A percentile compares a stretch with the other conserved stretches of the same genome.
Conservation (phyloP, 53 echinoderm and acorn worm genomes). For the Holothuria leucospilota region DNA sequence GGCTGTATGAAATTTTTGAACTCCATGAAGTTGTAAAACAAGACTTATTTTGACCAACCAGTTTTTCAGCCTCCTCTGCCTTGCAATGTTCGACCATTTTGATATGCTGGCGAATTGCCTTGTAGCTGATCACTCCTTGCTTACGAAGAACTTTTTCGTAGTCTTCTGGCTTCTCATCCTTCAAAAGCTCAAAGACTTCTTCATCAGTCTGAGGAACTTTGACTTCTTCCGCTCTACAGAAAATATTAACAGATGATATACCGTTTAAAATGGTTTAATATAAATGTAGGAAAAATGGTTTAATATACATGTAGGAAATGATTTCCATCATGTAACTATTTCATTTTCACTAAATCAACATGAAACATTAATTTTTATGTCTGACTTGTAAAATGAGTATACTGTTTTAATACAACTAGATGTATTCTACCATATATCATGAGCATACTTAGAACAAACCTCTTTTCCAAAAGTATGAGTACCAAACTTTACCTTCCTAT, state of each 20-base stretch:
- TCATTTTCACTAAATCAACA: too few relatives aligned
- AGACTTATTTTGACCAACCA: neutral
- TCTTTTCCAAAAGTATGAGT: too few relatives aligned
- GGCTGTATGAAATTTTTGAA: neutral
- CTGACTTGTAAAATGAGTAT: too few relatives aligned
- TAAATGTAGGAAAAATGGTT: neutral
- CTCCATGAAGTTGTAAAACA: neutral
- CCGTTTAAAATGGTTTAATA: too few relatives aligned
- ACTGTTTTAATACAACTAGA: too few relatives aligned
- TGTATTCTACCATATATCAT: too few relatives aligned
- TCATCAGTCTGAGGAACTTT: conserved; percentile 57
- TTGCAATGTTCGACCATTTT: conserved; percentile 69
- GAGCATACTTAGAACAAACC: too few relatives aligned
- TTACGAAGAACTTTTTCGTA: conserved; percentile 75
- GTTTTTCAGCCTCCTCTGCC: conserved; percentile 61
- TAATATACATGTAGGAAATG: neutral
- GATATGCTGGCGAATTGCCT: conserved; percentile 70
- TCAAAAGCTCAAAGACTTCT: conserved; percentile 77
- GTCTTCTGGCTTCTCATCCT: conserved; percentile 70
- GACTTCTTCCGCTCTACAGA: conserved; percentile 39
- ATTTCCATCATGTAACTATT: too few relatives aligned
- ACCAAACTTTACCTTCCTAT: too few relatives aligned
- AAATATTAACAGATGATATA: too few relatives aligned
- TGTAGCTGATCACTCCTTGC: conserved; percentile 69
- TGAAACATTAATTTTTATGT: too few relatives aligned